Evolutionary conservation across 2,888 invertebrate genomes (phyloP).

Genomic region (Cepaea hortensis): DNA sequence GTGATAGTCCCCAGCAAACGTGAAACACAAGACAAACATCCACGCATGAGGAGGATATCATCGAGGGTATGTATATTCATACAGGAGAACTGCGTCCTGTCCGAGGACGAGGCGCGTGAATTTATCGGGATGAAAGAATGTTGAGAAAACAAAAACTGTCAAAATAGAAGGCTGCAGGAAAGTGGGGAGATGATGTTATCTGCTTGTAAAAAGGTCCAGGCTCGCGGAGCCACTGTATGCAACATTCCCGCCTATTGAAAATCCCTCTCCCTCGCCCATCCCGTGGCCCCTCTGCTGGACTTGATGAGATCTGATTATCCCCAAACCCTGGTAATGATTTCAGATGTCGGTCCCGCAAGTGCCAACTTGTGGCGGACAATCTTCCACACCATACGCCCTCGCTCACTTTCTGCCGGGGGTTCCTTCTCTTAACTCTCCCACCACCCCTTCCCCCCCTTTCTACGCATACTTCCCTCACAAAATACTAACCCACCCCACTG

Average conservation of each 20-base stretch:
- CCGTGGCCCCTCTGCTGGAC: background rate
- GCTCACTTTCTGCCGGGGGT: background rate
- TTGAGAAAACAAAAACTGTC: too few species aligned
- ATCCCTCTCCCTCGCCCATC: background rate
- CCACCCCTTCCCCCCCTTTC: background rate
- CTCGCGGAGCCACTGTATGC: too few species aligned
- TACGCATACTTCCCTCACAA: background rate
- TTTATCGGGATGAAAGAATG: too few species aligned
- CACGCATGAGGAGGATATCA: too few species aligned
- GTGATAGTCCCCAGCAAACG: too few species aligned
- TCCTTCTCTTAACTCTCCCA: too few species aligned
- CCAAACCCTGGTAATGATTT: conserved; percentile 33
- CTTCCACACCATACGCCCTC: conserved; percentile 8
- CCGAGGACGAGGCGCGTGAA: too few species aligned
- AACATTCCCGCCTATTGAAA: background rate
- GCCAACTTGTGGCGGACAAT: conserved; percentile 33
- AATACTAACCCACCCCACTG: background rate
- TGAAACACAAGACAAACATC: too few species aligned
- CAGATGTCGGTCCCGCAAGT: conserved; percentile 33
- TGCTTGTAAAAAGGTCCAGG: background rate
- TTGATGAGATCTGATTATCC: conserved; percentile 12
- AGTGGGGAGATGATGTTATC: background rate
- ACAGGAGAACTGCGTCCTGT: too few species aligned
- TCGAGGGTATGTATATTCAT: too few species aligned
- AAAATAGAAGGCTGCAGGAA: background rate